A percentile compares a stretch with the other conserved stretches of the same genome.
These are phyloP conservation scores for Sanderia malayensis DNA, from an alignment of 30 jellyfish, hydroid and myxozoan genomes.

Conservation along the genomic window DNA sequence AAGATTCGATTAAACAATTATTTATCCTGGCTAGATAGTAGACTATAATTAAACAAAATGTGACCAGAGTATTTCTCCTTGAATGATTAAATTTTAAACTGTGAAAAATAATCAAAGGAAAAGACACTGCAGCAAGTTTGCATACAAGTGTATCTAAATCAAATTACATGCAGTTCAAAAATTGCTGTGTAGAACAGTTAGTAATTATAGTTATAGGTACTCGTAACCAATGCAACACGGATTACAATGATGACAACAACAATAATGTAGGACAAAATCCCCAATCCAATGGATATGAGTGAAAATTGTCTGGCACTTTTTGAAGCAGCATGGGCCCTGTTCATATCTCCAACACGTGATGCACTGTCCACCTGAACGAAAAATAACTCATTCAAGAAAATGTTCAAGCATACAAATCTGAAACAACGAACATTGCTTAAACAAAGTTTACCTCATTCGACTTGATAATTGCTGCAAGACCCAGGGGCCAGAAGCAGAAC, in stretches of 20 bases:
- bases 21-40: too few species aligned
- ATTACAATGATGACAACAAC: constrained; percentile 16
- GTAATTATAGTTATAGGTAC: neutral
- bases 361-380: constrained; percentile 68
- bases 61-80: too few species aligned
- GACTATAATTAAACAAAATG: too few species aligned
- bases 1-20: too few species aligned
- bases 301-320: constrained; percentile 65
- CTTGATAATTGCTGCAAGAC: constrained; percentile 75
- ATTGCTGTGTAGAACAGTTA: too few species aligned
- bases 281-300: constrained; percentile 60
- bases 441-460: constrained; percentile 78
- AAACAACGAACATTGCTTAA: neutral
- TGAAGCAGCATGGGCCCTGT: constrained; percentile 69
- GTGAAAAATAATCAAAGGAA: too few species aligned
- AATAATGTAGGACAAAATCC: constrained; percentile 31
- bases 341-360: constrained; percentile 63
- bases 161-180: too few species aligned
- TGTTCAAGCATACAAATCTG: neutral
- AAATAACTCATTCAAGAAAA: neutral
- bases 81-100: too few species aligned
- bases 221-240: constrained; percentile 9
- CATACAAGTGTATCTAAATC: too few species aligned
- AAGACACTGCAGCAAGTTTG: too few species aligned
- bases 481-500: constrained; percentile 89